Evolutionary conservation across 2,888 invertebrate species (phyloP), one percentile per base, ranked within the genome.

Genomic region (Caenorhabditis auriculariae): DNA sequence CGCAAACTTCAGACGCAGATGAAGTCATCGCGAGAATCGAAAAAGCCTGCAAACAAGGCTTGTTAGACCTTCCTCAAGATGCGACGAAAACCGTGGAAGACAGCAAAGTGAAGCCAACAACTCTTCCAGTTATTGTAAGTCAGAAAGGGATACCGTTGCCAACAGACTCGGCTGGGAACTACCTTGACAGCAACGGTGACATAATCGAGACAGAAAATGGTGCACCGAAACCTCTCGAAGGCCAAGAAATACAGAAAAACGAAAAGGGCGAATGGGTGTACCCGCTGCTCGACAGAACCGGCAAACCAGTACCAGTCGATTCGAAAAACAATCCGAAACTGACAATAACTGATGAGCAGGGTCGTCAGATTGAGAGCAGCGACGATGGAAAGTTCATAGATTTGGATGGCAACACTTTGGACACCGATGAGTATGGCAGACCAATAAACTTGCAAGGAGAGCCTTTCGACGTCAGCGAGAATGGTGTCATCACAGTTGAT

Each of bases 231-330:
- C 57, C 54, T 26, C 62, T 54, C 7, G 60, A 56, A 24, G 47
- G 46, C 26, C 48, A 59, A 27, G 46, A 41, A 15, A 32, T 64
- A 21, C 29, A 26, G 15, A 55, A 58, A 42, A 58, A 64, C 27
- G 56, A 59, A 26, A 53, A 58, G 17, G 60, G 54, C 35, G 52
- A 56, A 42, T 65, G 55, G 55, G 47, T 58, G 12, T 67, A 66
- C 37, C 65, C 64, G 23, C 35, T 65, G 15, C 60, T 79, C 12
- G 72, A 76, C 54, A 66, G 70, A 29, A 47, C 48, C 23, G 72
- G 73, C 17, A 56, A 64, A 15, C 42, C 66, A 21, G 23, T 70
- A 3, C 47, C 52, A 7, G 60, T 58, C 12, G 66, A 69, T 54
- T 48, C 53, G 19, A 42, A 60, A 28, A 42, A 65, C 49, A 59